phyloP scores from a whole-genome alignment of 2,797 vertebrate genomes.

The Rhynchonycteris naso region DNA sequence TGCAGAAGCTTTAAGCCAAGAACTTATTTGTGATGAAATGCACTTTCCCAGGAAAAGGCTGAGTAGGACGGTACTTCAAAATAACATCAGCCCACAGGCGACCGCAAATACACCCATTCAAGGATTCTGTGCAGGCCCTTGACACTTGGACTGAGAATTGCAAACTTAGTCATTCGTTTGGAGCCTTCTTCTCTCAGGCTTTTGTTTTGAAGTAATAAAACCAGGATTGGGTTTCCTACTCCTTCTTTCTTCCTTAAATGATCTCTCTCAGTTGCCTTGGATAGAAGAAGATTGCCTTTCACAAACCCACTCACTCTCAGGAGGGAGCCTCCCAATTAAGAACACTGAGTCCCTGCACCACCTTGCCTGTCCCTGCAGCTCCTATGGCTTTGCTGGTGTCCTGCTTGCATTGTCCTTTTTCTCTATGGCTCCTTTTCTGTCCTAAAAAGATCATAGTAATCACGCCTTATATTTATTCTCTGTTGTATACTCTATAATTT shows the following conservation, averaged over 20 bases:
- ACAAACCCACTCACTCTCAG: neutral
- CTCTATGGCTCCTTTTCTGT: neutral
- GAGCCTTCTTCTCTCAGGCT: neutral
- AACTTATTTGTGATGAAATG: neutral
- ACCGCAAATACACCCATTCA: neutral
- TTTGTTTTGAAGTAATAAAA: slow-evolving; percentile 25
- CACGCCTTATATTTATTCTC: neutral
- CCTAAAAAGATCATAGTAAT: neutral
- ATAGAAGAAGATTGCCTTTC: neutral
- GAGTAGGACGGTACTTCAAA: neutral
- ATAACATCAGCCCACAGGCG: neutral
- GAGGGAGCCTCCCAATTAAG: neutral
- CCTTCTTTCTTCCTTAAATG: slow-evolving; percentile 1
- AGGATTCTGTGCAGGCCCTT: neutral
- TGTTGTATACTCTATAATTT: neutral
- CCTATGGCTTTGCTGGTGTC: neutral
- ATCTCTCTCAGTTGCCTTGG: neutral
- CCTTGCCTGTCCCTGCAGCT: neutral
- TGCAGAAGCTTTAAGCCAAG: neutral
- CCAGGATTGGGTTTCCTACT: neutral
- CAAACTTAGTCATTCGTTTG: neutral
- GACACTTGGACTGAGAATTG: neutral
- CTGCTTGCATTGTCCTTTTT: neutral
- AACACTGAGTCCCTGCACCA: neutral
- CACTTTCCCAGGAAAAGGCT: neutral